Evolutionary conservation across 1,140 invertebrate species (phyloP).

Genomic region (Aricia agestis): DNA sequence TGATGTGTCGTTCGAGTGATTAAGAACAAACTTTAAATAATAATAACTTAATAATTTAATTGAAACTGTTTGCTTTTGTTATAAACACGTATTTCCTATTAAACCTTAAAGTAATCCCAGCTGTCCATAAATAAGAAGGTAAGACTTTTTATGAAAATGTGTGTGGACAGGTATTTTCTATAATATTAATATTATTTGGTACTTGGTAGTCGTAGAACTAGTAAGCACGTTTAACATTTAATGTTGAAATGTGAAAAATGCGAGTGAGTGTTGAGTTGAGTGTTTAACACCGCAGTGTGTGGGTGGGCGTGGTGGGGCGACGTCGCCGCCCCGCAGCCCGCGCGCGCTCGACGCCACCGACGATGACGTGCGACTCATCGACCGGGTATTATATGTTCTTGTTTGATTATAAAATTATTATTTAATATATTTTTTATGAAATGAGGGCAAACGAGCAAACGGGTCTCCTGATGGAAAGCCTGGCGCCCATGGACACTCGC

Average conservation of each 20-base stretch:
- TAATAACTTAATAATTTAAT: background rate
- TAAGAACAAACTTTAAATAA: background rate
- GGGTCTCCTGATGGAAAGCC: too few species aligned
- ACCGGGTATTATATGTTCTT: background rate
- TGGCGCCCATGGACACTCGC: too few species aligned
- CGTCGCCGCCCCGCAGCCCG: too few species aligned
- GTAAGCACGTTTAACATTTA: background rate
- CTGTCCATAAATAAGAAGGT: too few species aligned
- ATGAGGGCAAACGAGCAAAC: too few species aligned
- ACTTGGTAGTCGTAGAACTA: background rate
- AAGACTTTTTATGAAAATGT: slow-evolving; percentile 24
- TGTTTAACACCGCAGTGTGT: background rate
- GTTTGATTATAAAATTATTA: too few species aligned
- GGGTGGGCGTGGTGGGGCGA: too few species aligned
- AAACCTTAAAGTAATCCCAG: too few species aligned
- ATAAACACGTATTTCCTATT: too few species aligned
- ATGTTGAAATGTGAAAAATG: background rate
- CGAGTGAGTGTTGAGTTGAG: background rate
- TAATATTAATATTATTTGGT: slow-evolving; percentile 16
- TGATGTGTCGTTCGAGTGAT: slow-evolving; percentile 26
- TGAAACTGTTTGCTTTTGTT: background rate
- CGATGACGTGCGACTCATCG: background rate
- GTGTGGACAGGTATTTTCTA: slow-evolving; percentile 37
- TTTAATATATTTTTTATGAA: too few species aligned
- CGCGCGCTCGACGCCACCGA: background rate